Evolutionary conservation across 2,888 invertebrate species (phyloP), one percentile per base, ranked within the genome.

Genomic region (Liposcelis brunnea): DNA sequence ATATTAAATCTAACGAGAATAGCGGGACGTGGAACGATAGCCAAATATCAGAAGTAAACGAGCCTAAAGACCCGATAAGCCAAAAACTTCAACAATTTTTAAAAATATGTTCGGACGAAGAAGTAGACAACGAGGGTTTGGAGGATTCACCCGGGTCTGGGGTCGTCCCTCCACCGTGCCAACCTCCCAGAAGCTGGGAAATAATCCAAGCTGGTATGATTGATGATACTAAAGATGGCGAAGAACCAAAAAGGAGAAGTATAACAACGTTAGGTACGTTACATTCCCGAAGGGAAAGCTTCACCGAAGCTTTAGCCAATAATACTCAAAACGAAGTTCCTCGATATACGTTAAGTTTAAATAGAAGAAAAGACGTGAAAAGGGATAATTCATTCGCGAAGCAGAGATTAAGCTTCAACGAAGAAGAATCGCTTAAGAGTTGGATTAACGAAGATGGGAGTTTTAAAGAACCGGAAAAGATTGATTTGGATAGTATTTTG

Each of bases 161-260:
- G 47, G 52, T 55, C n/a, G 56, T 57, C 21, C 59, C 59, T 21
- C 59, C 59, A 31, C 54, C 58, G 2, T 51, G 57, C 18, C 55
- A 58, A 47, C 59, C 59, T 10, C 58, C 59, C 11, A 51, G 57
- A 15, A 59, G 59, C 38, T 59, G 59, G 58, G 58, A 58, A 48
- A 52, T 59, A 5, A 56, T 58, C 44, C 56, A 58, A 49, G 54
- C 58, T 26, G 56, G 57, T 32, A 56, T 57, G 46, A 57, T 56
- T 37, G 56, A 56, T 49, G 51, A 52, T 32, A 21, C 26, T 14
- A 33, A 35, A 11, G 14, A 47, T 37, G 43, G 47, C 8, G 44
- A 38, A 19, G 52, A 55, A 47, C 52, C 52, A 2, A 49, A 51
- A 36, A 48, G 53, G 14, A 49, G 54, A 16, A 55, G 54, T 46